These are phyloP conservation scores for Apocheima hispidaria DNA, from an alignment of 2,888 invertebrate species.

Conservation along the genomic window DNA sequence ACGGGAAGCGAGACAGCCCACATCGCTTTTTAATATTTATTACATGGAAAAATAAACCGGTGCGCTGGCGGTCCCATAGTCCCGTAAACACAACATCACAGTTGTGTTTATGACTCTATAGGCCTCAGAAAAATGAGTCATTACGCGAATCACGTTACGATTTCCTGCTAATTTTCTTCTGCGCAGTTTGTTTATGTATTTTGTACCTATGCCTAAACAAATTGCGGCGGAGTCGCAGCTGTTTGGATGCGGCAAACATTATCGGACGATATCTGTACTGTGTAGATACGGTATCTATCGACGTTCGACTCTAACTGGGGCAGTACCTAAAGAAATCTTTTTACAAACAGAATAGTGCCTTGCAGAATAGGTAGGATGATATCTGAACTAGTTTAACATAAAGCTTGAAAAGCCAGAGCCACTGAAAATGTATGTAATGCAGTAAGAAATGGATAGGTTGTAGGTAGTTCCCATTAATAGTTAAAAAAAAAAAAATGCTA, in stretches of 20 bases:
- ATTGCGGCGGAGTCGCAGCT: slow-evolving; percentile 19
- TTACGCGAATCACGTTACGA: slow-evolving; percentile 50
- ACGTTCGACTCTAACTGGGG: background rate
- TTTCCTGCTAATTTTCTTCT: slow-evolving; percentile 49
- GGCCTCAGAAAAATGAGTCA: slow-evolving; percentile 51
- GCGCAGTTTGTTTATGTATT: slow-evolving; percentile 50
- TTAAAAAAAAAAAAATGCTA: too few species aligned
- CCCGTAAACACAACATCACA: background rate
- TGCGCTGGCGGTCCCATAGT: background rate
- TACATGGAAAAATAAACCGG: slow-evolving; percentile 4
- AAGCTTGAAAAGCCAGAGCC: too few species aligned
- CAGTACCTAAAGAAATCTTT: slow-evolving; percentile 36
- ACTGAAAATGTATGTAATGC: too few species aligned
- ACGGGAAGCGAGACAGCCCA: slow-evolving; percentile 12
- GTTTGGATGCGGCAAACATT: slow-evolving; percentile 13
- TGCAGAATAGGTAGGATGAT: too few species aligned
- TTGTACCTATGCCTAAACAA: slow-evolving; percentile 21
- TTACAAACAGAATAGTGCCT: slow-evolving; percentile 34
- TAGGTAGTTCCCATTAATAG: too few species aligned
- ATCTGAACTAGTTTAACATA: too few species aligned
- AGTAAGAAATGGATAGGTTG: too few species aligned
- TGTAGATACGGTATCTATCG: slow-evolving; percentile 14
- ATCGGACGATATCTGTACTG: slow-evolving; percentile 17
- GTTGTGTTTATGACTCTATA: too few species aligned
- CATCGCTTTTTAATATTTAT: slow-evolving; percentile 5